Conservation (phyloP, 2,113 vertebrate species). For the Romanogobio albipinnatus region DNA sequence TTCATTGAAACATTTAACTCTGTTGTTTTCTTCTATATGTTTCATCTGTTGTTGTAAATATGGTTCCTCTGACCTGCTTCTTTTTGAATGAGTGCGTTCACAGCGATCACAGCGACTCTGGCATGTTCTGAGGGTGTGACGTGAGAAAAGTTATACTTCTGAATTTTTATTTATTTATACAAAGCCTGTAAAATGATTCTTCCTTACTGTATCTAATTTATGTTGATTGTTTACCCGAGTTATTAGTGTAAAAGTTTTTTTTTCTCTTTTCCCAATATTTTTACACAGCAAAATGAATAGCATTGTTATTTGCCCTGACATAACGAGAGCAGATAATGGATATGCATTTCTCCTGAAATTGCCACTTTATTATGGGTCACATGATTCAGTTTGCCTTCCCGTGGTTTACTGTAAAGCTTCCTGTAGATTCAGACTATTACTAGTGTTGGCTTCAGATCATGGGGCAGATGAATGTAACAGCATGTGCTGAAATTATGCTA, state of each 20-base stretch:
- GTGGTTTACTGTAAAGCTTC: neutral
- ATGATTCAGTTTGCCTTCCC: neutral
- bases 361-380: constrained; percentile 7
- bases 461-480: constrained; percentile 53
- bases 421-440: constrained; percentile 13
- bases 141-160: neutral
- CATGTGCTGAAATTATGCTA: constrained; percentile 24
- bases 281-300: neutral
- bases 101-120: neutral
- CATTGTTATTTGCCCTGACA: constrained; percentile 9
- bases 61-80: neutral
- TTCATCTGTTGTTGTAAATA: neutral
- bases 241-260: neutral
- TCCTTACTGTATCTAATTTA: neutral
- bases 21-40: neutral
- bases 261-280: neutral
- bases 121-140: neutral
- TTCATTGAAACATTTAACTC: neutral
- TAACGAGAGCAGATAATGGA: neutral
- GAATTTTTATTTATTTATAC: neutral
- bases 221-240: neutral
- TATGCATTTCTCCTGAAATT: constrained; percentile 17
- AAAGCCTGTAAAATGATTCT: neutral
- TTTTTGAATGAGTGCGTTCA: neutral
- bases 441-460: neutral